Conservation (phyloP, 2,888 invertebrate species). For the Aromia moschata region DNA sequence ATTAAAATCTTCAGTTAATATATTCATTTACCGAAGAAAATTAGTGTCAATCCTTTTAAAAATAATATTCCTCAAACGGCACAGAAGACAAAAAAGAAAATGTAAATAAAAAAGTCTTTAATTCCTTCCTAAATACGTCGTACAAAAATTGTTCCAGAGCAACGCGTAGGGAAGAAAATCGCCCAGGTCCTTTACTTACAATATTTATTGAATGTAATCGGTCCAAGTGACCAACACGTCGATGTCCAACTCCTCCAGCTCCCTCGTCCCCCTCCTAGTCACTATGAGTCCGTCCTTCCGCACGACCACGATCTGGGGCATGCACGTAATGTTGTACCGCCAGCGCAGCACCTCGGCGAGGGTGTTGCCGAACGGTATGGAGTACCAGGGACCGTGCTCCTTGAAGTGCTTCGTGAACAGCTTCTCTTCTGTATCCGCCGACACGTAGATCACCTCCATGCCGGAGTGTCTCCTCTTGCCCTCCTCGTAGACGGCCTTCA, state of each 20-base stretch:
- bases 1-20: too few species aligned
- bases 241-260: constrained; percentile 39
- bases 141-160: too few species aligned
- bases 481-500: constrained; percentile 42
- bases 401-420: constrained; percentile 36
- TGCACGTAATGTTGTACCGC: constrained; percentile 42
- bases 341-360: constrained; percentile 40
- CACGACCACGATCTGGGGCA: constrained; percentile 43
- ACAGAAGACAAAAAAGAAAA: too few species aligned
- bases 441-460: constrained; percentile 47
- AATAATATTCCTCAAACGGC: too few species aligned
- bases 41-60: too few species aligned
- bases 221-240: constrained; percentile 48
- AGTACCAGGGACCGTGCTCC: constrained; percentile 45
- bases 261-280: constrained; percentile 41
- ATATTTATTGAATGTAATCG: constrained; percentile 32
- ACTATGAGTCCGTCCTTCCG: constrained; percentile 45
- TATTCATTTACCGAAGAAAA: too few species aligned
- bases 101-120: too few species aligned
- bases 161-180: too few species aligned
- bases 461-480: constrained; percentile 37
- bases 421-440: constrained; percentile 42
- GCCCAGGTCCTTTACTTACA: too few species aligned
- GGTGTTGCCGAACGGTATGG: constrained; percentile 39
- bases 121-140: too few species aligned